phyloP scores from a whole-genome alignment of 2,113 vertebrate genomes.

The Clarias batrachus region DNA sequence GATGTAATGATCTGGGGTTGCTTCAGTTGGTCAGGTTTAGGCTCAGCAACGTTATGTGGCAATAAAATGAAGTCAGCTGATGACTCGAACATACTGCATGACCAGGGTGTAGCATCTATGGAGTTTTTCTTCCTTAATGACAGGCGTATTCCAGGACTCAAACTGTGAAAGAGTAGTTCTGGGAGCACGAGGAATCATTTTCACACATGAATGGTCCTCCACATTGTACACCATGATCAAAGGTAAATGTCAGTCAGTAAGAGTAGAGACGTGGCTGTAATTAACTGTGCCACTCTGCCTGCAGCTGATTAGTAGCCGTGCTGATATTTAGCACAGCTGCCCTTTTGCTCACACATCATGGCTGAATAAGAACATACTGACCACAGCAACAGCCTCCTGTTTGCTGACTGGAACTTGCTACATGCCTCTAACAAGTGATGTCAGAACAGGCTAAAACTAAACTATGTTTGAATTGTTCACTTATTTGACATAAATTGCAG shows the following conservation, averaged over 20 bases:
- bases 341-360: not conserved
- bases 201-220: too few relatives aligned
- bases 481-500: not conserved
- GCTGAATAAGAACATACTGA: not conserved
- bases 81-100: too few relatives aligned
- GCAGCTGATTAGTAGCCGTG: not conserved
- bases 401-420: not conserved
- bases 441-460: not conserved
- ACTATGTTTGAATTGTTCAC: not conserved
- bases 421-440: not conserved
- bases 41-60: too few relatives aligned
- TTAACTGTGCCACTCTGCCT: not conserved
- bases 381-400: not conserved
- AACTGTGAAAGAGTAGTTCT: too few relatives aligned
- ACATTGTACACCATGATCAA: too few relatives aligned
- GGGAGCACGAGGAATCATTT: too few relatives aligned
- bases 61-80: too few relatives aligned
- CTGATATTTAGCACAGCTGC: not conserved
- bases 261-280: not conserved
- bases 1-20: too few relatives aligned
- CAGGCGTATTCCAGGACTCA: too few relatives aligned
- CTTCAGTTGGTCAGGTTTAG: too few relatives aligned
- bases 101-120: too few relatives aligned
- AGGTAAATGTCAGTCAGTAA: not conserved
- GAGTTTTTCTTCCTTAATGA: too few relatives aligned